These are phyloP conservation scores for Tragelaphus scriptus DNA, from an alignment of 2,113 vertebrate species.

Conservation along the genomic window DNA sequence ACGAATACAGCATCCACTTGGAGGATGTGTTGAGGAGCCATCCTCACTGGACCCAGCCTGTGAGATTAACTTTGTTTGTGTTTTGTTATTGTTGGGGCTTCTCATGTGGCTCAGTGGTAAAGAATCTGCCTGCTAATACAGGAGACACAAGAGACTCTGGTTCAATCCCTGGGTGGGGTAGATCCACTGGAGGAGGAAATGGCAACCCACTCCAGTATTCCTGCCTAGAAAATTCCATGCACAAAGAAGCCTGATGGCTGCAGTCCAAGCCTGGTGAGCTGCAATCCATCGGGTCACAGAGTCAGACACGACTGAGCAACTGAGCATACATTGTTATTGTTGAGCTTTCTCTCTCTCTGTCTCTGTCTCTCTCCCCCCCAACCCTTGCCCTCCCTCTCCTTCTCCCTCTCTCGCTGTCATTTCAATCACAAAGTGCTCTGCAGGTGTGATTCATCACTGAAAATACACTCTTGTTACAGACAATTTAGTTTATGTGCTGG, in stretches of 20 bases:
- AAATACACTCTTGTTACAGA: conserved; percentile 52
- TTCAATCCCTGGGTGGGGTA: background rate
- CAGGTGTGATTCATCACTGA: conserved; percentile 11
- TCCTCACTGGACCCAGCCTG: background rate
- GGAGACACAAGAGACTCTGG: background rate
- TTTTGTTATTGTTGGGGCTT: background rate
- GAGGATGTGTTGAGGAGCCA: background rate
- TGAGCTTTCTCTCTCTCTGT: background rate
- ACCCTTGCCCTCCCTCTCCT: background rate
- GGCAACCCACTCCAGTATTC: background rate
- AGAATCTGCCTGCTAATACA: background rate
- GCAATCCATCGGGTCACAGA: background rate
- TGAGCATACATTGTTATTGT: background rate
- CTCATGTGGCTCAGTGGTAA: background rate
- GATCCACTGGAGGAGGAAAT: background rate
- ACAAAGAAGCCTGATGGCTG: background rate
- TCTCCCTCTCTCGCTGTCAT: background rate
- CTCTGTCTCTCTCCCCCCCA: background rate
- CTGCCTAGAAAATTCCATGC: background rate
- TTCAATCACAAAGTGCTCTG: conserved; percentile 11
- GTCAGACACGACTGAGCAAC: background rate
- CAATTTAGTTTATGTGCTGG: conserved; percentile 57
- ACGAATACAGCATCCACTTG: background rate
- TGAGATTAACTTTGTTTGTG: background rate
- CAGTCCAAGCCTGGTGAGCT: background rate